These are phyloP conservation scores for Hydrotaea cyrtoneurina DNA, from an alignment of 2,888 invertebrate species.

Conservation along the genomic window DNA sequence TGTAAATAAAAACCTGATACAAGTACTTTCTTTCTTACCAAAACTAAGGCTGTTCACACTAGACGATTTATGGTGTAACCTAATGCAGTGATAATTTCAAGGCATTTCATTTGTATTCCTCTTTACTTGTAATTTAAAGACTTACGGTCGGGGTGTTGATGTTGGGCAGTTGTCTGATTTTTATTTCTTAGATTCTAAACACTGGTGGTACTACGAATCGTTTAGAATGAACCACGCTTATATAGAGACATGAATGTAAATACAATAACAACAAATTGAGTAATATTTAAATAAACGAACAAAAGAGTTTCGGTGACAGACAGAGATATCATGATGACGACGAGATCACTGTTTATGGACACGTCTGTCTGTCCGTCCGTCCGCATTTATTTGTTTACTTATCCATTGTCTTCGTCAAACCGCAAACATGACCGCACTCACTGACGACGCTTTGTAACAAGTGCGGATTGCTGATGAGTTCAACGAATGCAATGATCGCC, in stretches of 20 bases:
- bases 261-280: neutral
- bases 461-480: conserved; percentile 18
- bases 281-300: conserved; percentile 7
- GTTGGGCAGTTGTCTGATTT: too few species aligned
- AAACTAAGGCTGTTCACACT: too few species aligned
- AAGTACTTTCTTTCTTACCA: neutral
- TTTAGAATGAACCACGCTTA: too few species aligned
- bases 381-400: too few species aligned
- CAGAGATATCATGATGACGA: neutral
- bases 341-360: neutral
- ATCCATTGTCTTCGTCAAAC: neutral
- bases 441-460: conserved; percentile 30
- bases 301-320: neutral
- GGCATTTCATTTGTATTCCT: too few species aligned
- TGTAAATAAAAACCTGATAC: neutral
- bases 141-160: too few species aligned
- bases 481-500: conserved; percentile 48
- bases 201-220: too few species aligned
- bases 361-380: neutral
- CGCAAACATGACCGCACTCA: neutral
- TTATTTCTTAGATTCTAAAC: too few species aligned
- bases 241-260: too few species aligned
- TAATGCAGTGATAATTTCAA: too few species aligned
- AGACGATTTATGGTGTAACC: too few species aligned
- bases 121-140: too few species aligned